These are phyloP conservation scores for Telenomus remus DNA, from an alignment of 1,140 invertebrate species.

Conservation along the genomic window DNA sequence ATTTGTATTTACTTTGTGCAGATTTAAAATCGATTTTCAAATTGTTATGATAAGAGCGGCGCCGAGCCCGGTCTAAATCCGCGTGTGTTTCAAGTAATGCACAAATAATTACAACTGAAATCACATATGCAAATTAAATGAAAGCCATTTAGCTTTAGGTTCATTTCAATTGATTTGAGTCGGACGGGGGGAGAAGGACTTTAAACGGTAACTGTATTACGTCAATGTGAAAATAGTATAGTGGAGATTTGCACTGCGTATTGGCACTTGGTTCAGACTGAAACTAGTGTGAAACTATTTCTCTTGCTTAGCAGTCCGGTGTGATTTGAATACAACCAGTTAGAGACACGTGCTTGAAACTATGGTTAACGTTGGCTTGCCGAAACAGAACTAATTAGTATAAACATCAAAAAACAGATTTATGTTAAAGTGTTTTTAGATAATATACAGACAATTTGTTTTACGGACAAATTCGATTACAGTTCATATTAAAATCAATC, in stretches of 20 bases:
- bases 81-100: neutral
- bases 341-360: slow-evolving; percentile 72
- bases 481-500: too few relatives aligned
- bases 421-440: too few relatives aligned
- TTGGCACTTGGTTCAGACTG: slow-evolving; percentile 60
- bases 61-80: too few relatives aligned
- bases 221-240: slow-evolving; percentile 46
- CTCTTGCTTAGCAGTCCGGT: slow-evolving; percentile 65
- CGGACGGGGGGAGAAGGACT: slow-evolving; percentile 4
- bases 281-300: slow-evolving; percentile 69
- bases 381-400: slow-evolving; percentile 65
- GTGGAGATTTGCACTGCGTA: slow-evolving; percentile 42
- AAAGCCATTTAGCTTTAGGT: neutral
- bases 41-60: too few relatives aligned
- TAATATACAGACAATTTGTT: too few relatives aligned
- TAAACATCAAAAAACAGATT: slow-evolving; percentile 30
- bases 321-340: slow-evolving; percentile 75
- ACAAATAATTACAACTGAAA: slow-evolving; percentile 16
- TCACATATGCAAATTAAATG: slow-evolving; percentile 29
- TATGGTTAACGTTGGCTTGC: slow-evolving; percentile 43
- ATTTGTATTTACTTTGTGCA: neutral
- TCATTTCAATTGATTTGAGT: slow-evolving; percentile 44
- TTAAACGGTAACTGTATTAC: slow-evolving; percentile 49
- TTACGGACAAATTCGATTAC: too few relatives aligned
- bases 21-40: neutral